These are phyloP conservation scores for Orthonevra nobilis DNA, from an alignment of 2,888 invertebrate genomes.

Conservation along the genomic window DNA sequence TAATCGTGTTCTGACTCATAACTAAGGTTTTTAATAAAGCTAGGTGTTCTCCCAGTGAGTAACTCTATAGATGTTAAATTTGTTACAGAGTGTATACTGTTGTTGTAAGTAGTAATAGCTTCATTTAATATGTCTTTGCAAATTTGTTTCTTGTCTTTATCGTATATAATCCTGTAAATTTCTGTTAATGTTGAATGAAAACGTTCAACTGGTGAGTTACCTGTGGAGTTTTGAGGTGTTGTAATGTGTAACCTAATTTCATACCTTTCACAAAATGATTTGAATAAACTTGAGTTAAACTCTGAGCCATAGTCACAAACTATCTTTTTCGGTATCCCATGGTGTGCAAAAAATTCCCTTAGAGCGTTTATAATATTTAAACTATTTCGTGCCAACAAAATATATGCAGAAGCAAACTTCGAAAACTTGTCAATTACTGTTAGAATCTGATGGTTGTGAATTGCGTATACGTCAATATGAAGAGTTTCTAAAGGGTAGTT, in stretches of 20 bases:
- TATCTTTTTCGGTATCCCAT: conserved; percentile 1
- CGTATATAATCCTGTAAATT: conserved; percentile 14
- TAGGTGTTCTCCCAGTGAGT: conserved; percentile 10
- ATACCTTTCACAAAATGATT: background rate
- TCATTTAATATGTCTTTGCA: background rate
- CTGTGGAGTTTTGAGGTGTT: background rate
- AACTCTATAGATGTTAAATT: conserved; percentile 11
- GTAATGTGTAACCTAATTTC: background rate
- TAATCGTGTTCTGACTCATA: conserved; percentile 18
- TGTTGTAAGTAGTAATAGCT: conserved; percentile 5
- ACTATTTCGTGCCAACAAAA: background rate
- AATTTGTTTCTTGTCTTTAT: conserved; percentile 9
- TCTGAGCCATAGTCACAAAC: background rate
- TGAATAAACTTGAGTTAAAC: background rate
- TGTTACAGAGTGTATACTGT: conserved; percentile 8
- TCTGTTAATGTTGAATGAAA: conserved; percentile 7
- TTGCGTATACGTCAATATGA: background rate
- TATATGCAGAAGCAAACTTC: background rate
- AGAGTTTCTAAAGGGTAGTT: background rate
- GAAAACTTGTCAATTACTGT: conserved; percentile 4
- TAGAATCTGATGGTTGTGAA: background rate
- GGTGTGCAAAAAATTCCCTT: conserved; percentile 1
- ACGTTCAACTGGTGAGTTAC: conserved; percentile 6
- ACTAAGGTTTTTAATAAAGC: background rate
- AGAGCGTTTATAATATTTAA: background rate